A percentile compares a stretch with the other conserved stretches of the same genome.
Evolutionary conservation across 2,888 invertebrate species (phyloP).

Genomic region (Clistopyga incitator): DNA sequence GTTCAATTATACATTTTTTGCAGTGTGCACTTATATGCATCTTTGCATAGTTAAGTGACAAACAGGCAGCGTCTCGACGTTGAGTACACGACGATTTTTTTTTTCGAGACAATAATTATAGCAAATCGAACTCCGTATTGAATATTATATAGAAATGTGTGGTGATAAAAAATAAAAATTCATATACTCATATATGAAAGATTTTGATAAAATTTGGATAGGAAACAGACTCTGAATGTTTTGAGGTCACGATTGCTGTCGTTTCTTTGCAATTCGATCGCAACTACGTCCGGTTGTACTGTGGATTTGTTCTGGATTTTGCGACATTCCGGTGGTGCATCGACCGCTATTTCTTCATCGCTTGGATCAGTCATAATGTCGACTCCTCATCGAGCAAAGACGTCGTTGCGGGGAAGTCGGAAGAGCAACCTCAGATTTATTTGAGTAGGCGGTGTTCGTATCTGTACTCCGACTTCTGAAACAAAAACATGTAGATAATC

Average conservation of each 20-base stretch:
- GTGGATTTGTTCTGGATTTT: conserved; percentile 59
- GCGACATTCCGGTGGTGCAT: conserved; percentile 16
- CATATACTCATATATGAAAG: not conserved
- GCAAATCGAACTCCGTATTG: not conserved
- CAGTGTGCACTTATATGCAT: too few species aligned
- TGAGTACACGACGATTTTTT: not conserved
- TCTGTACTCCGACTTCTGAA: conserved; percentile 51
- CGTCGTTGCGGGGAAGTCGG: conserved; percentile 40
- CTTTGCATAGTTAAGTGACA: too few species aligned
- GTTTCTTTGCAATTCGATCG: conserved; percentile 66
- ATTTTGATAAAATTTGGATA: conserved; percentile 38
- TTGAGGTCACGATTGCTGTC: conserved; percentile 60
- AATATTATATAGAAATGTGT: not conserved
- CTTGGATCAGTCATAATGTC: conserved; percentile 54
- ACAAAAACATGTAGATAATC: not conserved
- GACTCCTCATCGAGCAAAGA: conserved; percentile 33
- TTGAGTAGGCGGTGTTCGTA: conserved; percentile 39
- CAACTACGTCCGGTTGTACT: conserved; percentile 42
- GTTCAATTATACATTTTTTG: too few species aligned
- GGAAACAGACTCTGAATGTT: conserved; percentile 49
- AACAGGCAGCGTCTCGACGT: not conserved
- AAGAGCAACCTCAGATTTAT: conserved; percentile 46
- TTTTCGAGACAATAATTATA: not conserved
- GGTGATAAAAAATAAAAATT: not conserved
- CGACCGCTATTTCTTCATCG: conserved; percentile 34